Base-by-base conservation (phyloP, 2,113 vertebrate genomes). In the Percina caprodes region DNA sequence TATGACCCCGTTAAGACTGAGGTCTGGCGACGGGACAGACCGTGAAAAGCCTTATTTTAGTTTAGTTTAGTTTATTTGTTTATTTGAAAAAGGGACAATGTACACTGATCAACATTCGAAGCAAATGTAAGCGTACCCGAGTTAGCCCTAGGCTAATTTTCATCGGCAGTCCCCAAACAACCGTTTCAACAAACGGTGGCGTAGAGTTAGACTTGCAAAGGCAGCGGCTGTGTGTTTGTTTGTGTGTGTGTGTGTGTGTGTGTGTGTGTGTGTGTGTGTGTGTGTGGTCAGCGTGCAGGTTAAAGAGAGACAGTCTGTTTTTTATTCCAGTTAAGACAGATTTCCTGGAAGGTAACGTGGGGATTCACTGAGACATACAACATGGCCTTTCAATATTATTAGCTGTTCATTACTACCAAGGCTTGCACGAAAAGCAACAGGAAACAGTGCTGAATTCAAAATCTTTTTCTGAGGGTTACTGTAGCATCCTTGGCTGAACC, bases 301-400 rank as follows among this genome's bases (percentile, higher is more conserved):
- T 68, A 69, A 68, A 82, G 42, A 79, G 58, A 78, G 59, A 49
- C 48, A 66, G 75, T 39, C 76, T 67, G 61, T 58, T 68, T 79
- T 88, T 81, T 66, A 84, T 87, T 19, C 71, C 16, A 24, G 16
- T 48, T 70, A 80, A 84, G 83, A 88, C 80, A 79, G 74, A 86
- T 75, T 81, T 88, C 87, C 91, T 84, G 42, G 35, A 39, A 81
- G 83, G 88, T 66, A 83, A 63, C 16, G 2, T 49, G 66, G 16
- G 67, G 69, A 51, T 82, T 87, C 83, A 79, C n/a, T 79, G 83
- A 79, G 52, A 81, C 18, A 60, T 23, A 14, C 59, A 66, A 74
- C 69, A 59, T 30, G 69, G 46, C 33, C 52, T 82, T 70, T 80
- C 83, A 82, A 74, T 82, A 83, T 86, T 77, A 79, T 84, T 82